Evolutionary conservation across 2,888 invertebrate genomes (phyloP).

Genomic region (Pseudanteris insignis): DNA sequence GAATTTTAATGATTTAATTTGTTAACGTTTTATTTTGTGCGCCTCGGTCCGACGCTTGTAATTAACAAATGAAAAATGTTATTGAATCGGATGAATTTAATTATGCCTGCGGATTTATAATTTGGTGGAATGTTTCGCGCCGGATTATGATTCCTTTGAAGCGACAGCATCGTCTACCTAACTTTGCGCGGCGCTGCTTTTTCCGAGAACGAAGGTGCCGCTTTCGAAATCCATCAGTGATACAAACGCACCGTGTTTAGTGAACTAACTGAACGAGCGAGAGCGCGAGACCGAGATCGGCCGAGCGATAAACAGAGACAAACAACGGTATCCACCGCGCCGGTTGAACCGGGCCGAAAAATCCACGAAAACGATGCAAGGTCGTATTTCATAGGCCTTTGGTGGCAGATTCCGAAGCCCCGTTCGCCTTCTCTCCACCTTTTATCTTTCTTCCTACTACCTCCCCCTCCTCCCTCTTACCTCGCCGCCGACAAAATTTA

Average conservation of each 20-base stretch:
- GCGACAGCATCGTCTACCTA: slow-evolving; percentile 20
- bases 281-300: slow-evolving; percentile 7
- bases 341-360: slow-evolving; percentile 34
- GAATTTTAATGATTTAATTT: slow-evolving; percentile 23
- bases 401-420: slow-evolving; percentile 41
- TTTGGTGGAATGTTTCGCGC: slow-evolving; percentile 35
- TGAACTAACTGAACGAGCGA: slow-evolving; percentile 22
- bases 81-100: slow-evolving; percentile 25
- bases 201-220: slow-evolving; percentile 50
- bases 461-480: too few species aligned
- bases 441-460: too few species aligned
- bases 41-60: slow-evolving; percentile 4
- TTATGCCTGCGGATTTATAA: slow-evolving; percentile 24
- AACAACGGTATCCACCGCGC: slow-evolving; percentile 28
- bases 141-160: slow-evolving; percentile 39
- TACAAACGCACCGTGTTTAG: slow-evolving; percentile 47
- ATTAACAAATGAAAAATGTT: slow-evolving; percentile 19
- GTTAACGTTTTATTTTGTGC: slow-evolving; percentile 7
- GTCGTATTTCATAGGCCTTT: slow-evolving; percentile 48
- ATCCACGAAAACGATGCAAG: slow-evolving; percentile 48
- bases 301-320: slow-evolving; percentile 18
- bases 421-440: too few species aligned
- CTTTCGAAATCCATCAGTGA: slow-evolving; percentile 52
- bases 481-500: too few species aligned
- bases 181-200: slow-evolving; percentile 25